These are phyloP conservation scores for Leptopilina drosophilae DNA, from an alignment of 2,888 invertebrate species.

Conservation along the genomic window DNA sequence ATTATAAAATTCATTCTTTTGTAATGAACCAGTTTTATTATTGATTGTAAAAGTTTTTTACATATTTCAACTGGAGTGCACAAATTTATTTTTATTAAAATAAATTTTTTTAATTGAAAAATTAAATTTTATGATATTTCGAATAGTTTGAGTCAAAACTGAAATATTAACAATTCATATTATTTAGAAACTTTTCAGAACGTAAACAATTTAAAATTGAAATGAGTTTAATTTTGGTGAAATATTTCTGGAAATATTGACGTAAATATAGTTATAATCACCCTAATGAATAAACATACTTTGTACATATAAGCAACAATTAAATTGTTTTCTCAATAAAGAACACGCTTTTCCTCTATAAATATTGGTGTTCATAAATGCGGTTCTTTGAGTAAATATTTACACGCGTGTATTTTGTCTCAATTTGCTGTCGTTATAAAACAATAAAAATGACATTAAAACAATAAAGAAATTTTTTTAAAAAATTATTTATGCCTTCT, in stretches of 20 bases:
- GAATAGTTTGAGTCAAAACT: too few relatives aligned
- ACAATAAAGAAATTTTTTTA: too few relatives aligned
- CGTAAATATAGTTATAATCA: not conserved
- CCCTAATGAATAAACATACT: not conserved
- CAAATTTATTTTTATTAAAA: too few relatives aligned
- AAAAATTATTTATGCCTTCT: too few relatives aligned
- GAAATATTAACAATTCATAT: too few relatives aligned
- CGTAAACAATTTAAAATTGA: not conserved
- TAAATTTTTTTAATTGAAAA: too few relatives aligned
- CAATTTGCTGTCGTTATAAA: not conserved
- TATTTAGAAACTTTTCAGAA: not conserved
- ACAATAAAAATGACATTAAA: too few relatives aligned
- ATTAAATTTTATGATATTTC: too few relatives aligned
- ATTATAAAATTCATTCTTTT: too few relatives aligned
- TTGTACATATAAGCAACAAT: not conserved
- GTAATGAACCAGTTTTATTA: too few relatives aligned
- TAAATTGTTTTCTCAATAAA: not conserved
- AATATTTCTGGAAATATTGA: not conserved
- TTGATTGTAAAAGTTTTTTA: too few relatives aligned
- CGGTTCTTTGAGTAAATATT: not conserved
- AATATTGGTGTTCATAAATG: not conserved
- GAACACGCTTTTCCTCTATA: not conserved
- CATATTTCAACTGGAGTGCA: too few relatives aligned
- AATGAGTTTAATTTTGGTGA: not conserved
- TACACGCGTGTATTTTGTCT: not conserved